These are phyloP conservation scores for Merodon equestris DNA, from an alignment of 2,888 invertebrate species.

Conservation along the genomic window DNA sequence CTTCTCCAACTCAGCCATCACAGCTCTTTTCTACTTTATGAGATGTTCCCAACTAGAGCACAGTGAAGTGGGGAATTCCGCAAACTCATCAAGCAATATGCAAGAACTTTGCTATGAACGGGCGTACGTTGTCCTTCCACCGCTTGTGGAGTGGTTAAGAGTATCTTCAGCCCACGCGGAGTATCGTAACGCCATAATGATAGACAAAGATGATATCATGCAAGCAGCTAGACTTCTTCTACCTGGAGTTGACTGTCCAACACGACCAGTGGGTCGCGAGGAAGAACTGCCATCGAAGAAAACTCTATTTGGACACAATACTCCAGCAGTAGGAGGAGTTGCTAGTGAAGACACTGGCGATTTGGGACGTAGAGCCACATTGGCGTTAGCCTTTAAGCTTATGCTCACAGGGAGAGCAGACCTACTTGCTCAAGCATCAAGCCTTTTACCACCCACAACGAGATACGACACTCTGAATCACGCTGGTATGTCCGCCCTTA, in stretches of 20 bases:
- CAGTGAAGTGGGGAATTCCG: slow-evolving; percentile 80
- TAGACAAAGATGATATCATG: slow-evolving; percentile 92
- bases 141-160: slow-evolving; percentile 93
- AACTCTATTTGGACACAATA: slow-evolving; percentile 71
- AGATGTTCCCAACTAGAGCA: slow-evolving; percentile 92
- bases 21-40: slow-evolving; percentile 94
- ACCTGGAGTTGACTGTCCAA: slow-evolving; percentile 94
- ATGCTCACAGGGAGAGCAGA: slow-evolving; percentile 89
- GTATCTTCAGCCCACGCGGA: slow-evolving; percentile 91
- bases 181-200: slow-evolving; percentile 86
- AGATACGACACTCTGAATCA: slow-evolving; percentile 88
- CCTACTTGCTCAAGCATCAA: slow-evolving; percentile 87
- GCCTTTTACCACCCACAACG: slow-evolving; percentile 85
- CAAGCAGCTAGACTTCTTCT: slow-evolving; percentile 91
- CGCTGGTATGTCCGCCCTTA: slow-evolving; percentile 89
- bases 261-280: slow-evolving; percentile 84
- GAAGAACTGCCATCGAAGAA: slow-evolving; percentile 80
- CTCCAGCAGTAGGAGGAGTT: slow-evolving; percentile 70
- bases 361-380: slow-evolving; percentile 83
- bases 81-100: slow-evolving; percentile 76
- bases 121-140: slow-evolving; percentile 92
- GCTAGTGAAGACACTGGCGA: slow-evolving; percentile 78
- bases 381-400: slow-evolving; percentile 89
- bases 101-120: slow-evolving; percentile 91
- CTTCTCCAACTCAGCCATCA: slow-evolving; percentile 85